Conservation (phyloP, 1,140 invertebrate genomes). For the Hetaerina americana region DNA sequence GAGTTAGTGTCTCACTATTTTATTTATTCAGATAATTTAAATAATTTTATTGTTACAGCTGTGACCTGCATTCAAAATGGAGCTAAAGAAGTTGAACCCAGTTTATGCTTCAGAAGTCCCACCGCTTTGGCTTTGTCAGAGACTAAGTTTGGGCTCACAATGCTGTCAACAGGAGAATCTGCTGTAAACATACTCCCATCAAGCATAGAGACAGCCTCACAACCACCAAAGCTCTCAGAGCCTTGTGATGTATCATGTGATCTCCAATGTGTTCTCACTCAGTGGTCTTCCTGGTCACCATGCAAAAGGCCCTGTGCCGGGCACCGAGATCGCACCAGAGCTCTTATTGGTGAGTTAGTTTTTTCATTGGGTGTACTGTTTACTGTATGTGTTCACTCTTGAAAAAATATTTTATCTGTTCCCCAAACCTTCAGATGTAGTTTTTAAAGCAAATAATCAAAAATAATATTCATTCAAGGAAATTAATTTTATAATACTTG, state of each 20-base stretch:
- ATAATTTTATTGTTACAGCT: neutral
- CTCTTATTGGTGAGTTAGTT: constrained; percentile 19
- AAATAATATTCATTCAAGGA: too few species aligned
- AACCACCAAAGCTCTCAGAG: constrained; percentile 14
- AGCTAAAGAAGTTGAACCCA: neutral
- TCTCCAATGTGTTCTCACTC: constrained; percentile 25
- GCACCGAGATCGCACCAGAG: constrained; percentile 20
- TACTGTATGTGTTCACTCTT: too few species aligned
- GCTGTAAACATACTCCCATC: neutral
- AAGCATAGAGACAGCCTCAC: constrained; percentile 11
- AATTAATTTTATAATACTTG: too few species aligned
- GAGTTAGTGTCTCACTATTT: neutral
- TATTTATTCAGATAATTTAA: neutral
- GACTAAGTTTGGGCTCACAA: neutral
- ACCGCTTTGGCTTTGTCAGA: neutral
- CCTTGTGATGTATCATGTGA: constrained; percentile 26
- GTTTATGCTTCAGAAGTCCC: neutral
- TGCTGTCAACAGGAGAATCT: neutral
- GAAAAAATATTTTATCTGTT: too few species aligned
- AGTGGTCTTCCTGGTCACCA: constrained; percentile 40
- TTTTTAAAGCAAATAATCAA: too few species aligned
- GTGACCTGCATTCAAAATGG: neutral
- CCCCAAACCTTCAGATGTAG: too few species aligned
- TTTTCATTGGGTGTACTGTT: too few species aligned
- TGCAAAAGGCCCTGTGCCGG: constrained; percentile 33